Base-by-base conservation (phyloP, 2,888 invertebrate genomes). In the Conus canariensis region DNA sequence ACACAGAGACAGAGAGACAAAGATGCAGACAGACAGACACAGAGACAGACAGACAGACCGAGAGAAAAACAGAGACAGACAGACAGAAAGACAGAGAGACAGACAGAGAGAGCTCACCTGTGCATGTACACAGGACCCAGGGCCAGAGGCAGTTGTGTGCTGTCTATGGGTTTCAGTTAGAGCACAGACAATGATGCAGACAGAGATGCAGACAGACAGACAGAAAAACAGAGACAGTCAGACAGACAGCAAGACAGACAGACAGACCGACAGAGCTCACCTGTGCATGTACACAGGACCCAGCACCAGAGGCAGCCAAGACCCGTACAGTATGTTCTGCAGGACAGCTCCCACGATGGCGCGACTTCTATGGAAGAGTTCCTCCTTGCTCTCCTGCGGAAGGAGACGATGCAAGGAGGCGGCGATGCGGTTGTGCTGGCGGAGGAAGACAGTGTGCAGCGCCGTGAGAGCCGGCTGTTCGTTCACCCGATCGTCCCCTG, bases 251-350 rank as follows among this genome's bases (percentile, higher is more conserved):
- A 45, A 45, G 45, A 45, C 2, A 4, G 45, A 45, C 45, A 45
- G 45, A 45, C 3, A 45, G 45, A 4, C 45, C 1, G 45, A 45
- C 3, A 80, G 12, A 80, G n/a, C 8, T 5, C 30, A 90, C 85
- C 85, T 77, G 19, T 85, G 74, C 90, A 90, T 90, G 87, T 87
- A 64, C 9, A 56, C 80, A 19, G 77, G 87, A 0, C 86, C 86
- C 10, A 90, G 67, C 22, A 90, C 77, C 70, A 80, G n/a, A 16
- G 90, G 90, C 56, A 90, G 90, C 86, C 85, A 90, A 19, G 56
- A n/a, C 30, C 70, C 64, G 80, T 90, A 90, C 86, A 86, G n/a
- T 30, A 90, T 90, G 64, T 85, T 85, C 80, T 90, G 90, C 74
- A 89, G 30, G 1, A 74, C n/a, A 22, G 85, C 89, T 14, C 85